Evolutionary conservation across 2,888 invertebrate genomes (phyloP), one percentile per base, ranked within the genome.

Genomic region (Lasioglossum pauxillum): DNA sequence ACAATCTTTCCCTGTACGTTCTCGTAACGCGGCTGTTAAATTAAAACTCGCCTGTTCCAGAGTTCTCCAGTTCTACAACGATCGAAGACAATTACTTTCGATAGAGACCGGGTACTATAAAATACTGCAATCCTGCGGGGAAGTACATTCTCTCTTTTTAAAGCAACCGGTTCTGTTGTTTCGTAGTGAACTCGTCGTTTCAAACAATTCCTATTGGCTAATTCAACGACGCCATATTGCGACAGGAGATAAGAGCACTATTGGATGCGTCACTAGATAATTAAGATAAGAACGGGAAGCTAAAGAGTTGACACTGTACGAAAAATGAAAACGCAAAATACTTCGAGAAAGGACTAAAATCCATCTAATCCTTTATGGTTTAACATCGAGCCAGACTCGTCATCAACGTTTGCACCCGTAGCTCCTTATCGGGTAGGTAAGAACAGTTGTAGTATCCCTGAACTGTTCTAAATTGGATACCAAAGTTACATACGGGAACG

Each of bases 41-140:
- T 72, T 44, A 72, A 72, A 72, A 27, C 72, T 2, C 14, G 64
- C 8, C 27, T n/a, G 14, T 72, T 72, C 16, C 38, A n/a, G 44
- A 16, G 72, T 72, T 27, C n/a, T 5, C n/a, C 14, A 44, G 72
- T 44, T 35, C 35, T 19, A 19, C 2, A 35, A 67, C 31, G 19
- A 7, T 72, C 38, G 69, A 71, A 71, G 31, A 41, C 69, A 23
- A 71, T 71, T 71, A 71, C 38, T 41, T 41, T 35, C 67, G 35
- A 67, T 35, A 2, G 31, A 31, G 31, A 31, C 16, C 5, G 31
- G 16, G 31, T 2, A 35, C 35, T 35, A 67, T 64, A 27, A 31
- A 64, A 31, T 64, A 64, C 31, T 64, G 16, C 16, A 64, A 31
- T 64, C 16, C 27, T 16, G 64, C 64, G 7, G 64, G 7, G 16